phyloP scores from a whole-genome alignment of 2,888 invertebrate species.

The Heliconius ethilla region DNA sequence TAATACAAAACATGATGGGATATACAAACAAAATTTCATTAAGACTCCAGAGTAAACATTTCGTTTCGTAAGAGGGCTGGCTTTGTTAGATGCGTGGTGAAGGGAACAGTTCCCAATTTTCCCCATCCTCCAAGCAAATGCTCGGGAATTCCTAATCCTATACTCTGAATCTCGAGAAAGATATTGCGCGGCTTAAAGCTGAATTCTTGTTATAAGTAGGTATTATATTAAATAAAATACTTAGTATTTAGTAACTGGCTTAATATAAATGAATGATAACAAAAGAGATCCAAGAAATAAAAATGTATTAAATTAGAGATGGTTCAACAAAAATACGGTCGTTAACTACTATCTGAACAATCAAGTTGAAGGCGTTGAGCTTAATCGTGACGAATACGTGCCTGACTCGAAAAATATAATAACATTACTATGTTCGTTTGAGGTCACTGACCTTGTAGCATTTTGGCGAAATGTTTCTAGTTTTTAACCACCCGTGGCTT shows the following conservation, averaged over 20 bases:
- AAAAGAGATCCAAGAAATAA: conserved; percentile 32
- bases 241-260: conserved; percentile 2
- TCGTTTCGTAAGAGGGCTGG: conserved; percentile 60
- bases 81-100: conserved; percentile 64
- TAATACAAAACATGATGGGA: conserved; percentile 28
- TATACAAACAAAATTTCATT: conserved; percentile 55
- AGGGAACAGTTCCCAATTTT: conserved; percentile 76
- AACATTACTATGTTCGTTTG: conserved; percentile 34
- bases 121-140: conserved; percentile 73
- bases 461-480: conserved; percentile 49
- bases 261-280: conserved; percentile 17
- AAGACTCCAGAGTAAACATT: conserved; percentile 57
- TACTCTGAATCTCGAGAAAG: conserved; percentile 64
- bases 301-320: conserved; percentile 37
- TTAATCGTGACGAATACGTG: conserved; percentile 48
- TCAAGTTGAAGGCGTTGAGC: conserved; percentile 41
- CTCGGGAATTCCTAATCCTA: conserved; percentile 74
- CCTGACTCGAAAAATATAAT: conserved; percentile 43
- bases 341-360: conserved; percentile 41
- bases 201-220: conserved; percentile 25
- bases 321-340: conserved; percentile 33
- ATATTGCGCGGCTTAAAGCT: conserved; percentile 30
- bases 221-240: conserved; percentile 15
- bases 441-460: conserved; percentile 44
- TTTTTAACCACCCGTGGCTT: conserved; percentile 44